Conservation (phyloP, 2,888 invertebrate genomes). For the Orthonevra nobilis region DNA sequence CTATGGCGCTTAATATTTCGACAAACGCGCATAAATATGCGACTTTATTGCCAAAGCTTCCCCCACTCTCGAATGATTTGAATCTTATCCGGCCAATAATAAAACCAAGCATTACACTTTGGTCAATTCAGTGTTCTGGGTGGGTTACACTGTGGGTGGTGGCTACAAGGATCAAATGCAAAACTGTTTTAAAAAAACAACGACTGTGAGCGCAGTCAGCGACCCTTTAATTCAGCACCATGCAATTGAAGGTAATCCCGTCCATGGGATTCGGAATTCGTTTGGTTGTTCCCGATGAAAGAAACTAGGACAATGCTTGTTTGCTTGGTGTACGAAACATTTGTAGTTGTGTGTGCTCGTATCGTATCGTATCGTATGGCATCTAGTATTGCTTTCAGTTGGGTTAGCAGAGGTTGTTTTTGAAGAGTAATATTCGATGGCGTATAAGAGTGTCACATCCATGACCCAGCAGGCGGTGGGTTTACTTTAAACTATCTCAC, state of each 20-base stretch:
- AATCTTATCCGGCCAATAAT: conserved; percentile 42
- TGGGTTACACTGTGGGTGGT: too few relatives aligned
- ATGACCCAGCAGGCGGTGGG: conserved; percentile 61
- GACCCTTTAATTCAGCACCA: conserved; percentile 33
- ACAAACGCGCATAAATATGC: conserved; percentile 57
- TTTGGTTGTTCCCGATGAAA: conserved; percentile 1
- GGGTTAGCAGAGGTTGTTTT: conserved; percentile 51
- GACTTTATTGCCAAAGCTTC: conserved; percentile 31
- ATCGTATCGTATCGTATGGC: too few relatives aligned
- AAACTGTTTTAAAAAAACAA: conserved; percentile 19
- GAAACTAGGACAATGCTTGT: conserved; percentile 62
- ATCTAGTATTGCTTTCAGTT: conserved; percentile 51
- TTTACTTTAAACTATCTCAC: conserved; percentile 28
- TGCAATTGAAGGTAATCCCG: conserved; percentile 36
- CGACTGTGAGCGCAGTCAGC: too few relatives aligned
- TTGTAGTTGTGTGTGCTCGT: too few relatives aligned
- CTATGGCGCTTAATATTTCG: too few relatives aligned
- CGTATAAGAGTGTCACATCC: conserved; percentile 65
- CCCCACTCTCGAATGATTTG: conserved; percentile 41
- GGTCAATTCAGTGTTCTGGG: conserved; percentile 17
- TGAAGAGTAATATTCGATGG: conserved; percentile 61
- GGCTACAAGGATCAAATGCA: conserved; percentile 35
- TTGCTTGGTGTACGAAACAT: too few relatives aligned
- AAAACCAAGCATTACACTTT: conserved; percentile 43
- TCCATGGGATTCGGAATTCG: conserved; percentile 11